Base-by-base conservation (phyloP, 2,797 vertebrate species). In the Falco columbarius region DNA sequence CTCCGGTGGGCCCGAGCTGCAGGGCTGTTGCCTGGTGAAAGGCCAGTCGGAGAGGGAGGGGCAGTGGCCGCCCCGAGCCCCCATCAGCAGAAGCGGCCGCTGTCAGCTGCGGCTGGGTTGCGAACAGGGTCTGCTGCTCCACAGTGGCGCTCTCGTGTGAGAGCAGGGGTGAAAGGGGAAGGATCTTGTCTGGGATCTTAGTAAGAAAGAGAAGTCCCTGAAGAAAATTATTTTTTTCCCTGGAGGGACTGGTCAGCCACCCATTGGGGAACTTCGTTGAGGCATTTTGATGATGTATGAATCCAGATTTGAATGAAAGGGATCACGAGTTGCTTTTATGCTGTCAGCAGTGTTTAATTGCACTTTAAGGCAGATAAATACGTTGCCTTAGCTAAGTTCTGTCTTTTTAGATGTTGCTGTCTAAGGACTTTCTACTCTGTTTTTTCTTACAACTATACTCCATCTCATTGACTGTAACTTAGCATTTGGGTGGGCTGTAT, bases 341-440 rank as follows among this genome's bases (percentile, higher is more conserved):
- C 47, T 58, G 0, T 30, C 16, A 59, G 4, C 9, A 1, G 54
- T 20, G 8, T 22, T 73, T 62, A 29, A 24, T 3, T 36, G 47
- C 7, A 2, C 38, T 51, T 17, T 34, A 8, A 20, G 42, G n/a
- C 19, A 18, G 47, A 9, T 51, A 26, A 63, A 32, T 20, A 4
- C 3, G 0, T 46, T 54, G 27, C 34, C 5, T 6, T 23, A 19
- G 7, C 3, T 7, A 11, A 34, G 9, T 3, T 1, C 13, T 16
- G 29, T 11, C 12, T 24, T 26, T 58, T 38, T n/a, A 17, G 47
- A 6, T 24, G 10, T 40, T 14, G 13, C 44, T 77, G 6, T 29
- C 26, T 24, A 10, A 70, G 47, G 34, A 21, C 15, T 77, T 83
- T 3, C 7, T 20, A 1, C 36, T 24, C 1, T 34, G 51, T 51